phyloP scores from a whole-genome alignment of 1,140 invertebrate species.

The Diploscapter pachys region DNA sequence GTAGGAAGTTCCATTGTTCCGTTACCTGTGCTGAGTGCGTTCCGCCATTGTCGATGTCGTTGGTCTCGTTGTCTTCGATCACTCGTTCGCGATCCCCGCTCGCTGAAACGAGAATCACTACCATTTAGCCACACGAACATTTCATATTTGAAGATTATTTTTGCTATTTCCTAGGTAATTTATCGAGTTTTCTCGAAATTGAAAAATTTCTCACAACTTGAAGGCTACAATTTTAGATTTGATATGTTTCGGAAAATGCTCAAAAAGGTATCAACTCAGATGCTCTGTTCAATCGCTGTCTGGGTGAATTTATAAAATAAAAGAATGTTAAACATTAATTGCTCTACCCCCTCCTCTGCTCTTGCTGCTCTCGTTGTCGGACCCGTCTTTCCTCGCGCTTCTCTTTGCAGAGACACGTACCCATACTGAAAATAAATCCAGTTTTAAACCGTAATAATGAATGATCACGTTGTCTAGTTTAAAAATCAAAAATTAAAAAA shows the following conservation, averaged over 20 bases:
- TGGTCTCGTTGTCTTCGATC: no score
- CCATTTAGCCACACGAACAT: no score
- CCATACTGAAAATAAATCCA: conserved; percentile 10
- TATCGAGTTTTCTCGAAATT: not conserved
- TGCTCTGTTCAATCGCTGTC: not conserved
- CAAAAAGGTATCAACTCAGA: not conserved
- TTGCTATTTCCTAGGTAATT: no score
- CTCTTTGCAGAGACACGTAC: conserved; percentile 17
- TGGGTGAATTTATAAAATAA: not conserved
- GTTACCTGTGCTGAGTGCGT: no score
- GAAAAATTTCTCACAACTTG: not conserved
- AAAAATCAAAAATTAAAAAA: no score
- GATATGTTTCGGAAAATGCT: conserved; percentile 1
- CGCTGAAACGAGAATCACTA: no score
- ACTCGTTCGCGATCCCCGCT: no score
- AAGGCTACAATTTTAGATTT: not conserved
- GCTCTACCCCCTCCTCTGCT: not conserved
- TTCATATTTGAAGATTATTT: no score
- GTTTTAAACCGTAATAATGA: no score
- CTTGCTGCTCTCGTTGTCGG: not conserved
- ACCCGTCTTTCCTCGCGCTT: not conserved
- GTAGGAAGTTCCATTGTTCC: no score
- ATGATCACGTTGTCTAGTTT: no score
- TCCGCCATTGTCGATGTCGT: no score
- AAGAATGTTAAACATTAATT: not conserved